phyloP scores from a whole-genome alignment of 2,888 invertebrate species.

The Caenorhabditis zanzibari region DNA sequence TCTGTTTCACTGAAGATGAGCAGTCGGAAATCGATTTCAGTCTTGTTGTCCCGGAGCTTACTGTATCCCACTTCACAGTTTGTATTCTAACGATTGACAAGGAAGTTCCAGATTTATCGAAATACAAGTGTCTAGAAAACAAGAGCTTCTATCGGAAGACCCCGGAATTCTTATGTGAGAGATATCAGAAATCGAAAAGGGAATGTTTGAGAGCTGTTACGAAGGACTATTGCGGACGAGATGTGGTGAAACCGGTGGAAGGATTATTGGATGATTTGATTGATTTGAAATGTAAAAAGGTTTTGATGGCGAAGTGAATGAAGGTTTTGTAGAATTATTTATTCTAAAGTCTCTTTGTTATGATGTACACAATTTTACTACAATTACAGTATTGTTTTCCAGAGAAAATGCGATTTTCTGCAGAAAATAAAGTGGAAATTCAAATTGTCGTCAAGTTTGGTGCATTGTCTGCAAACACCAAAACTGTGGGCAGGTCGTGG shows the following conservation, averaged over 20 bases:
- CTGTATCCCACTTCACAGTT: conserved; percentile 31
- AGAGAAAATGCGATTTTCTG: too few species aligned
- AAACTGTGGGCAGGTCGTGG: too few species aligned
- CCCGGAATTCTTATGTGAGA: conserved; percentile 10
- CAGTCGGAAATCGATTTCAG: conserved; percentile 31
- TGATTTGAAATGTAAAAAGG: conserved; percentile 16
- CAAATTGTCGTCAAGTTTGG: too few species aligned
- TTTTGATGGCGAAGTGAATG: neutral
- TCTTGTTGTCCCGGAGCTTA: conserved; percentile 29
- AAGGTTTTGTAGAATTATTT: too few species aligned
- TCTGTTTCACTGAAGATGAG: conserved; percentile 31
- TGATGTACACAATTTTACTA: too few species aligned
- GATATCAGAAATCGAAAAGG: conserved; percentile 18
- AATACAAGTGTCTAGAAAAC: conserved; percentile 14
- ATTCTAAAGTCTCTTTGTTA: neutral
- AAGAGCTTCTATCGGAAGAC: conserved; percentile 17
- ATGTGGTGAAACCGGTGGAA: conserved; percentile 30
- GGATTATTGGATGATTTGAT: conserved; percentile 17
- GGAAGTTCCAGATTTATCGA: conserved; percentile 6
- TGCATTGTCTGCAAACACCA: too few species aligned
- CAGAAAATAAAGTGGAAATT: too few species aligned
- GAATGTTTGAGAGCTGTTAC: conserved; percentile 33
- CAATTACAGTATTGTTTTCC: too few species aligned
- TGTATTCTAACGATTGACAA: conserved; percentile 24
- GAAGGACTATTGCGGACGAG: conserved; percentile 26